These are phyloP conservation scores for Bombus confusus DNA, from an alignment of 1,140 invertebrate species.

Conservation along the genomic window DNA sequence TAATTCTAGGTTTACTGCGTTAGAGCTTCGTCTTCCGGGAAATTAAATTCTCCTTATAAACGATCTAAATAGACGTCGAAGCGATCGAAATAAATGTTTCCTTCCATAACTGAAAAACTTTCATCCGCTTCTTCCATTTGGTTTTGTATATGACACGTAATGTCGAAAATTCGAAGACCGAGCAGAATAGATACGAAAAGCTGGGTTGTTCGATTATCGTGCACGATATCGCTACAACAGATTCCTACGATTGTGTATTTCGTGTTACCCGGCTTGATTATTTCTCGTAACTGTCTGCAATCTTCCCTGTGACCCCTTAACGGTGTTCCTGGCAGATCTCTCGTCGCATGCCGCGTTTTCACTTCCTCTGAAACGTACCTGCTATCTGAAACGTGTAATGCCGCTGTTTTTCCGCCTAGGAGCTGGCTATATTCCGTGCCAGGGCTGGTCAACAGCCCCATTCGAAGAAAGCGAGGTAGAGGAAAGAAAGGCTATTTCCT, in stretches of 20 bases:
- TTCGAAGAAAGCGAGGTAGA: slow-evolving; percentile 34
- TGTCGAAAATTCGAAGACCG: not conserved
- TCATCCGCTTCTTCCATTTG: no score
- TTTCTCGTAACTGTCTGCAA: slow-evolving; percentile 56
- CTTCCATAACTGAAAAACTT: no score
- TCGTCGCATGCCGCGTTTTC: not conserved
- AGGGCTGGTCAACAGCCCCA: slow-evolving; percentile 37
- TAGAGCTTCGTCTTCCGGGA: no score
- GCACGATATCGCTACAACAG: slow-evolving; percentile 47
- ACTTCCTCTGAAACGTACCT: not conserved
- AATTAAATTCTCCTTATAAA: no score
- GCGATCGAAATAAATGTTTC: no score
- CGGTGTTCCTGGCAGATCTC: not conserved
- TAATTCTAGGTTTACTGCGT: no score
- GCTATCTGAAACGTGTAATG: slow-evolving; percentile 9
- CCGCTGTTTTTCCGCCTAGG: slow-evolving; percentile 17
- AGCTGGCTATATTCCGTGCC: slow-evolving; percentile 40
- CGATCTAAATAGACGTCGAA: no score
- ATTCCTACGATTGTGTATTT: slow-evolving; percentile 55
- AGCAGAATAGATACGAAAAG: not conserved
- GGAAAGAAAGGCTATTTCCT: not conserved
- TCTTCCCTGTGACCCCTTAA: slow-evolving; percentile 44
- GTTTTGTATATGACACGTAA: no score
- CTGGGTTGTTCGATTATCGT: slow-evolving; percentile 12
- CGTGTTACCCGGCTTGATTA: slow-evolving; percentile 37